Base-by-base conservation (phyloP, 2,797 vertebrate genomes). In the Micrastur ruficollis region DNA sequence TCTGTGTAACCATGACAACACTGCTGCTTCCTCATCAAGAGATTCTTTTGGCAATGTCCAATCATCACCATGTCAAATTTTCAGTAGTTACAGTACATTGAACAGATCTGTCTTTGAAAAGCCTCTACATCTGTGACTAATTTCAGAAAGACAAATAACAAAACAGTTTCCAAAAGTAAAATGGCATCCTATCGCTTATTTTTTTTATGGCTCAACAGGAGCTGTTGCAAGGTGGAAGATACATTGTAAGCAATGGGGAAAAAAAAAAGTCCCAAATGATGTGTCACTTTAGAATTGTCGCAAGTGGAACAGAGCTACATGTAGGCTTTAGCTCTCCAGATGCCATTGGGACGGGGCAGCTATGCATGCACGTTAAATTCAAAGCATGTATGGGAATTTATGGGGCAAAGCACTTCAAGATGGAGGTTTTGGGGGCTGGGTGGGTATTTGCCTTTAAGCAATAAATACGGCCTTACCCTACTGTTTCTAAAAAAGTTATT, bases 1-100 rank as follows among this genome's bases (percentile, higher is more conserved):
- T 42, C 90, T 61, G 36, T 1, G 81, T 96, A 93, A 91, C 93
- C 90, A 96, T 90, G 83, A 61, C 92, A 96, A 93, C 90, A 22
- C 44, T 65, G 58, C 91, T 91, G 79, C 75, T 89, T 82, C 47
- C 58, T 65, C 63, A 88, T 71, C 74, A 76, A 92, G 25, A 80
- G 42, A 73, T 53, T 78, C 62, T 90, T 83, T 67, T 68, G 93
- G 92, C 75, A 81, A 81, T 14, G 58, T 73, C 87, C 84, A 79
- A 86, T 72, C 80, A 88, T 44, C 66, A 90, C 73, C 26, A 44
- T 11, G 50, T 89, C 93, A 96, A 75, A 88, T 90, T 59, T 78
- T 81, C 79, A 91, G 21, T 47, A 81, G 86, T 49, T 91, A 26
- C 65, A 66, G 47, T 27, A 79, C 66, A 68, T 92, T 76, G 55